These are phyloP conservation scores for Sebastes matsubarae DNA, from an alignment of 2,797 vertebrate genomes.

Conservation along the genomic window DNA sequence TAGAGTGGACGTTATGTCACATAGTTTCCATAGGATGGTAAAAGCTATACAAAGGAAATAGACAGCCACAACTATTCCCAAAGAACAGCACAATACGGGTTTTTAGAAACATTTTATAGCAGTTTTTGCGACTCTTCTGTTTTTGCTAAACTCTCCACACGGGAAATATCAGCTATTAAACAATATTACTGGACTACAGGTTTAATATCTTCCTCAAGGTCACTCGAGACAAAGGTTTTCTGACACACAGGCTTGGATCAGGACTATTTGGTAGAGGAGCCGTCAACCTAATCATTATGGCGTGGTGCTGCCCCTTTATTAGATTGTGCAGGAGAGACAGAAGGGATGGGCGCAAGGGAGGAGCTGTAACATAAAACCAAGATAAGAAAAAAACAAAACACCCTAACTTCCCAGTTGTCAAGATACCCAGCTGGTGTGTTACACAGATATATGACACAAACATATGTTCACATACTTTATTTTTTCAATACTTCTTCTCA, in stretches of 20 bases:
- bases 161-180: background rate
- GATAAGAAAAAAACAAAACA: constrained; percentile 44
- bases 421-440: background rate
- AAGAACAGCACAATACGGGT: background rate
- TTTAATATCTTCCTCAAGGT: constrained; percentile 40
- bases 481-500: constrained; percentile 53
- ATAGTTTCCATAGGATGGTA: background rate
- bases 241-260: constrained; percentile 27
- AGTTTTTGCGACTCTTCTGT: background rate
- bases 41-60: background rate
- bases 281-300: constrained; percentile 22
- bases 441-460: constrained; percentile 42
- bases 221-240: constrained; percentile 16
- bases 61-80: background rate
- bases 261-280: constrained; percentile 11
- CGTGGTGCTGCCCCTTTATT: constrained; percentile 60
- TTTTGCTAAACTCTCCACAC: background rate
- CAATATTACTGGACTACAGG: background rate
- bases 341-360: constrained; percentile 47
- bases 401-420: background rate
- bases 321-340: constrained; percentile 54
- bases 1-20: background rate
- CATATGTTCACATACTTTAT: constrained; percentile 60
- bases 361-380: constrained; percentile 54
- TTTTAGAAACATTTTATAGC: background rate